A percentile compares a stretch with the other conserved stretches of the same genome.
phyloP scores from a whole-genome alignment of 2,888 invertebrate species.

The Timema cristinae region DNA sequence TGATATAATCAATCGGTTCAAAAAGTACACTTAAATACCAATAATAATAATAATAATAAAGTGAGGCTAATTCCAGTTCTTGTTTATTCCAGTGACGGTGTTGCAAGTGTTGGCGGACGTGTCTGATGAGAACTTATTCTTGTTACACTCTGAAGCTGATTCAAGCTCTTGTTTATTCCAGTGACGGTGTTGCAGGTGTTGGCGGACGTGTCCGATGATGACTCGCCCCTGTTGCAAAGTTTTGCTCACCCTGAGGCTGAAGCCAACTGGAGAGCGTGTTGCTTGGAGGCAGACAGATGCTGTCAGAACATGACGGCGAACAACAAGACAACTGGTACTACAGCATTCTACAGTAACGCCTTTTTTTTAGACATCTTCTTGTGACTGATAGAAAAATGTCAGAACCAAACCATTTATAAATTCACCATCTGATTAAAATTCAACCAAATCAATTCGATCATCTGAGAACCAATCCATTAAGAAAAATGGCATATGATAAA shows the following conservation, averaged over 20 bases:
- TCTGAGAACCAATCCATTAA: too few species aligned
- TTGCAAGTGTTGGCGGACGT: conserved; percentile 16
- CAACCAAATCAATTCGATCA: too few species aligned
- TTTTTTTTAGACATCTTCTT: neutral
- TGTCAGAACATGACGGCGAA: conserved; percentile 17
- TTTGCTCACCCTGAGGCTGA: conserved; percentile 11
- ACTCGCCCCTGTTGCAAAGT: neutral
- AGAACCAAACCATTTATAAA: too few species aligned
- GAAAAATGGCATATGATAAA: too few species aligned
- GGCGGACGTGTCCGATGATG: neutral
- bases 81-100: neutral
- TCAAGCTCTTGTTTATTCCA: too few species aligned
- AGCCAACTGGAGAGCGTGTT: conserved; percentile 21
- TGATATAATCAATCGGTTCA: too few species aligned
- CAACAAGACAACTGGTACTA: neutral
- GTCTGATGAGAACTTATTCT: neutral
- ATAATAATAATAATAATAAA: too few species aligned
- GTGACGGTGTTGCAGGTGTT: conserved; percentile 17
- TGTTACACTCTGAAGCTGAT: conserved; percentile 10
- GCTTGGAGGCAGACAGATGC: conserved; percentile 20
- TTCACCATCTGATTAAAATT: too few species aligned
- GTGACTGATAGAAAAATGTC: too few species aligned
- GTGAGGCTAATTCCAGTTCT: too few species aligned
- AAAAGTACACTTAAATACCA: too few species aligned
- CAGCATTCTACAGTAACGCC: neutral